These are phyloP conservation scores for Macquaria ambigua DNA, from an alignment of 2,113 vertebrate species.

Conservation along the genomic window DNA sequence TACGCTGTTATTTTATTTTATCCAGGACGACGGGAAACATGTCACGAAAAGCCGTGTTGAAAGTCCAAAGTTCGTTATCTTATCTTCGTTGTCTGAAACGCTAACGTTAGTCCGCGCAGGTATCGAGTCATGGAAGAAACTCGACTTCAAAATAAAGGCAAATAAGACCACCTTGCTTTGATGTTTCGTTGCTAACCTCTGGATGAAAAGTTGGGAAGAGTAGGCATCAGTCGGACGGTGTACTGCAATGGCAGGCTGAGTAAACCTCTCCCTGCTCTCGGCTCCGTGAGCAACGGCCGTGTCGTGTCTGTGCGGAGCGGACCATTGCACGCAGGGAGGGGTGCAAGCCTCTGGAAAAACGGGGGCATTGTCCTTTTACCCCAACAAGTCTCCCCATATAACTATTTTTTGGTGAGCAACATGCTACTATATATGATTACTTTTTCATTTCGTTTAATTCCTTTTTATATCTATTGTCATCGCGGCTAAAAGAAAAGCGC, in stretches of 20 bases:
- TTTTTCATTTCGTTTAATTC: accelerated
- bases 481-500: accelerated
- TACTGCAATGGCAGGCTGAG: constrained; percentile 77
- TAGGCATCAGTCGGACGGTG: constrained; percentile 67
- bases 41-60: constrained; percentile 76
- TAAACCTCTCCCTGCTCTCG: constrained; percentile 74
- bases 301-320: constrained; percentile 82
- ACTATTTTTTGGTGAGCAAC: accelerated
- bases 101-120: constrained; percentile 49
- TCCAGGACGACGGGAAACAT: constrained; percentile 81
- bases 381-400: accelerated
- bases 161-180: constrained; percentile 26
- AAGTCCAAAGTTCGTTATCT: constrained; percentile 87
- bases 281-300: constrained; percentile 78
- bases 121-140: constrained; percentile 60
- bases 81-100: constrained; percentile 62
- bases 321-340: constrained; percentile 76
- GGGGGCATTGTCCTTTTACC: neutral
- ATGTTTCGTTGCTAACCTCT: constrained; percentile 61
- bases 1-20: constrained; percentile 80
- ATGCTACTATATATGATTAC: accelerated
- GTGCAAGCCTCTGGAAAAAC: constrained; percentile 23
- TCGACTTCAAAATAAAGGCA: neutral
- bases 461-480: neutral
- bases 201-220: constrained; percentile 76